Evolutionary conservation across 2,888 invertebrate genomes (phyloP), one percentile per base, ranked within the genome.

Genomic region (Xanthia icteritia): DNA sequence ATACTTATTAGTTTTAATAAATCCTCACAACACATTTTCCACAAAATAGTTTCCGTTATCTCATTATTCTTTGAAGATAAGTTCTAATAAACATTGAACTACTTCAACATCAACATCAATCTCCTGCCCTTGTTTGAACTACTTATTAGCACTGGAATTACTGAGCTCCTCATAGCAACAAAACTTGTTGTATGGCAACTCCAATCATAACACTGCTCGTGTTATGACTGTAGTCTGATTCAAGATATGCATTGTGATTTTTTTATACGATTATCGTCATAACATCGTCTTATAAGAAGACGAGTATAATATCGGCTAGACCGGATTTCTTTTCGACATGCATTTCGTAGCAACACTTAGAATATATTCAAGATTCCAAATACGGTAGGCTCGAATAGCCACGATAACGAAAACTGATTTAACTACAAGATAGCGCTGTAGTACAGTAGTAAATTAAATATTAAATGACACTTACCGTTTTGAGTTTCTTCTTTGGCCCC

Each of bases 401-500:
- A 23, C n/a, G 56, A 48, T 54, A 58, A 20, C 15, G 56, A 61
- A 64, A 56, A 69, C 67, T 77, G 2, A 67, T 77, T 61, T n/a
- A 56, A 31, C 11, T 39, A 61, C 17, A 15, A 31, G 31, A 68
- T 42, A 81, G 15, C 51, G 23, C 13, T 60, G 11, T 39, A 15
- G 0, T 23, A 36, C 27, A 45, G 11, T 54, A 67, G 20, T 76
- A 42, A 67, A 56, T 54, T 48, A 71, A 69, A 68, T 64, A 83
- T 51, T 54, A 54, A 42, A 74, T 74, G 73, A 54, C 61, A 95
- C 95, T 94, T 89, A 96, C 96, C 48, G 95, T 95, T 94, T 96
- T 96, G 0, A 96, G 90, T 91, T 96, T 96, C 88, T 96, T 96
- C 89, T 94, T 96, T 4, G 95, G 94, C 86, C 93, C 94, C 9